Base-by-base conservation (phyloP, 2,797 vertebrate genomes). In the Dallia pectoralis region DNA sequence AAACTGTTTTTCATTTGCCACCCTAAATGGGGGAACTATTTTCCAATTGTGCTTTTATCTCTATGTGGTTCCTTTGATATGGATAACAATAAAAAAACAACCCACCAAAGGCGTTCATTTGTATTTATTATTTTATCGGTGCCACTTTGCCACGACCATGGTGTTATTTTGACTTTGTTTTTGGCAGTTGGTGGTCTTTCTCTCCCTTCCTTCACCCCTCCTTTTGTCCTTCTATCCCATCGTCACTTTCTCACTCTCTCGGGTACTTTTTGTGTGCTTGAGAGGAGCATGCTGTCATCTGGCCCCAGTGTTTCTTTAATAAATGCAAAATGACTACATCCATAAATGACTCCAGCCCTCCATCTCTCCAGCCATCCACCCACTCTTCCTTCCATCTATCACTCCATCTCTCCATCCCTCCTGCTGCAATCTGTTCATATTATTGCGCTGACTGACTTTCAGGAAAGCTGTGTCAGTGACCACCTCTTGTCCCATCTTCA, bases 361-460 rank as follows among this genome's bases (percentile, higher is more conserved):
- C 40, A 4, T 40, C 40, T 9, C 8, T 36, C 33, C 33, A 36
- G 3, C 8, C 6, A 53, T 53, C 51, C 19, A n/a, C 11, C 40
- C 8, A 40, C 8, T 36, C 8, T 3, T 53, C 51, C 18, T 19
- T 53, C 51, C 51, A 19, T 53, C 51, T 1, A 51, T 1, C 49
- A 5, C 49, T 53, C 49, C 19, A 19, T 53, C 51, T 19, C 6
- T 59, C 53, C 61, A 78, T 87, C 84, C 87, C 90, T 88, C 91
- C 89, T 85, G 91, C 88, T 48, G 59, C 89, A 92, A 88, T 91
- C 89, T 92, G 88, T 90, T 86, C 81, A 73, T 67, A 75, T 82
- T 75, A 80, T 84, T 69, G 78, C 72, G 22, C 53, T 59, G 53
- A 59, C 22, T 80, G 85, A 92, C 85, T 81, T 69, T 79, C 72